Evolutionary conservation across 2,113 vertebrate genomes (phyloP).

Genomic region (Oostethus manadensis): DNA sequence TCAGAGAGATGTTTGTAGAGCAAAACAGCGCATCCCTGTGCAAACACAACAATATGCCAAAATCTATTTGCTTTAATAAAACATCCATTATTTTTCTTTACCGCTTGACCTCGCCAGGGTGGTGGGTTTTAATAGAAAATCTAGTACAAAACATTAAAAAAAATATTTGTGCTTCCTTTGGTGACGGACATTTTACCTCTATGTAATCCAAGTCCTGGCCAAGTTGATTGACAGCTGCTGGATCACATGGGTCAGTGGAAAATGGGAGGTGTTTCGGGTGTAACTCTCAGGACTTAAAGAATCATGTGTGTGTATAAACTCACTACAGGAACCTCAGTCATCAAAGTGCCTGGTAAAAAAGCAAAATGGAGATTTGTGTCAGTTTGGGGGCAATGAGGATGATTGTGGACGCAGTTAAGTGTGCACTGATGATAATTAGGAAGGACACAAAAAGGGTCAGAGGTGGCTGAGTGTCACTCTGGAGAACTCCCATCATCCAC

Average conservation of each 20-base stretch:
- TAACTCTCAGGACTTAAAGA: slow-evolving; percentile 18
- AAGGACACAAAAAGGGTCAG: slow-evolving; percentile 66
- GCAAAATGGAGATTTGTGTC: slow-evolving; percentile 49
- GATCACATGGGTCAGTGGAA: slow-evolving; percentile 31
- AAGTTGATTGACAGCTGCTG: slow-evolving; percentile 64
- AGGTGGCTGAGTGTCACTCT: slow-evolving; percentile 57
- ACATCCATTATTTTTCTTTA: no score
- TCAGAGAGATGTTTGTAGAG: background rate
- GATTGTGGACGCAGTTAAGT: slow-evolving; percentile 59
- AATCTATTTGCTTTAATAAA: slow-evolving; percentile 29
- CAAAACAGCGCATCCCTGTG: slow-evolving; percentile 43
- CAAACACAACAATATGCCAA: slow-evolving; percentile 15
- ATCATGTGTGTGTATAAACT: slow-evolving; percentile 9
- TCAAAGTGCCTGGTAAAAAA: slow-evolving; percentile 54
- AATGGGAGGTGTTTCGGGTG: slow-evolving; percentile 10
- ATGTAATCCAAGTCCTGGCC: slow-evolving; percentile 33
- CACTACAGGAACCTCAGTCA: slow-evolving; percentile 38
- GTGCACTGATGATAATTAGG: slow-evolving; percentile 71
- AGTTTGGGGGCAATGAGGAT: slow-evolving; percentile 53
- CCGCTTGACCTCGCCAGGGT: no score
- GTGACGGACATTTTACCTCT: slow-evolving; percentile 28
- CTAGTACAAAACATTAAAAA: slow-evolving; percentile 14
- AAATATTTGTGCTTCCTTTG: slow-evolving; percentile 20
- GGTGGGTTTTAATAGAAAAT: background rate
- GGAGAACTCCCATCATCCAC: slow-evolving; percentile 32